These are phyloP conservation scores for Leptinotarsa juncta DNA, from an alignment of 2,888 invertebrate genomes.

Conservation along the genomic window DNA sequence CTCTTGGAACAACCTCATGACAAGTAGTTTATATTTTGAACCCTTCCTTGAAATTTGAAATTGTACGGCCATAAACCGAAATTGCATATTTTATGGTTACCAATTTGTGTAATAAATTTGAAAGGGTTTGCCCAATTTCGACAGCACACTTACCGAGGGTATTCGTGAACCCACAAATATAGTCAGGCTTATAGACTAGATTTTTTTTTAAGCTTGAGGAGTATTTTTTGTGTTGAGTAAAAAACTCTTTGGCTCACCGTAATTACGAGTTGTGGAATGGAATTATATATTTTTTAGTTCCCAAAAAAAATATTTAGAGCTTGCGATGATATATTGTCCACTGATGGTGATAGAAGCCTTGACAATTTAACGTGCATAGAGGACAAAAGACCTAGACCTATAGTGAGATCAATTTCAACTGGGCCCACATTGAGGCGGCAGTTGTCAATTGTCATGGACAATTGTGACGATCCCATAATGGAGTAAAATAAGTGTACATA, in stretches of 20 bases:
- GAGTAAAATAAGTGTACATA: constrained; percentile 53
- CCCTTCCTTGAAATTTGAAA: constrained; percentile 23
- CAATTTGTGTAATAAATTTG: constrained; percentile 28
- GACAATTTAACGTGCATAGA: constrained; percentile 70
- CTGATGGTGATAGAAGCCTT: constrained; percentile 82
- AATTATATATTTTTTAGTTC: not conserved
- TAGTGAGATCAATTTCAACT: constrained; percentile 63
- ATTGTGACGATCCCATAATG: constrained; percentile 66
- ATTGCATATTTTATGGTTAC: constrained; percentile 29
- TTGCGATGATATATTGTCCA: constrained; percentile 87
- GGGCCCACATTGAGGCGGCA: constrained; percentile 64
- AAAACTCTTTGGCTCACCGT: not conserved
- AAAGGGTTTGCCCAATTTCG: constrained; percentile 23
- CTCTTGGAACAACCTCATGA: not conserved
- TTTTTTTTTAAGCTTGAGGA: not conserved
- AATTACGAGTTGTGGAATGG: not conserved
- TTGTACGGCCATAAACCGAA: constrained; percentile 17
- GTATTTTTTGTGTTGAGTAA: not conserved
- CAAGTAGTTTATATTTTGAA: constrained; percentile 7
- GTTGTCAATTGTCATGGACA: constrained; percentile 62
- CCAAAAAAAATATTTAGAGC: too few species aligned
- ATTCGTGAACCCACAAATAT: not conserved
- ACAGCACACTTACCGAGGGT: not conserved
- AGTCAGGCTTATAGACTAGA: not conserved
- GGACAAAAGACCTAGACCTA: constrained; percentile 51